Evolutionary conservation across 2,797 vertebrate species (phyloP).

Genomic region (Rhinoraja longicauda): DNA sequence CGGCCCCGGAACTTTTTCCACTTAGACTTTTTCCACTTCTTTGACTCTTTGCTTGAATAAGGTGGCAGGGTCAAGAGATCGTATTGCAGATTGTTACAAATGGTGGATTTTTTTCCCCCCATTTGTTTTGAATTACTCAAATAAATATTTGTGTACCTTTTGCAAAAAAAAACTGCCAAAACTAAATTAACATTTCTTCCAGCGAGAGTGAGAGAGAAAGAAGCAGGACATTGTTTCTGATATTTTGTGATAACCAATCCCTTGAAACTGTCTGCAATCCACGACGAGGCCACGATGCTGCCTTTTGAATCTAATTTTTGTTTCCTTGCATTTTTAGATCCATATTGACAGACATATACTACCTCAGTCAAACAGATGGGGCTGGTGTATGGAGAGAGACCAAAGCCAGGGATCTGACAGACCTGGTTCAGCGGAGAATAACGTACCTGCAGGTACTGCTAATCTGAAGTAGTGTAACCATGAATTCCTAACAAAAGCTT

Average conservation of each 20-base stretch:
- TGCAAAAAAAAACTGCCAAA: neutral
- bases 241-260: neutral
- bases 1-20: too few relatives aligned
- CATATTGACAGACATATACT: slow-evolving; percentile 94
- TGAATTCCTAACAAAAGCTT: neutral
- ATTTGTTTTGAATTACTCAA: neutral
- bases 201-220: neutral
- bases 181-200: neutral
- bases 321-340: slow-evolving; percentile 60
- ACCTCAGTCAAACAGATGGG: slow-evolving; percentile 96
- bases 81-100: neutral
- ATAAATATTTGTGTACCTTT: neutral
- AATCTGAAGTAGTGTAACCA: neutral
- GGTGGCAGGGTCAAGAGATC: neutral
- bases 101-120: neutral
- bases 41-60: neutral
- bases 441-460: slow-evolving; percentile 82
- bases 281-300: neutral
- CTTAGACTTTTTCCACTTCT: too few relatives aligned
- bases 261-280: neutral
- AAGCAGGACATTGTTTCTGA: neutral
- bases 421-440: slow-evolving; percentile 91
- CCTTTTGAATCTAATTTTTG: neutral
- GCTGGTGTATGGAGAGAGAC: slow-evolving; percentile 87
- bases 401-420: slow-evolving; percentile 91